Evolutionary conservation across 1,140 invertebrate species (phyloP).

Genomic region (Bombus waltoni): DNA sequence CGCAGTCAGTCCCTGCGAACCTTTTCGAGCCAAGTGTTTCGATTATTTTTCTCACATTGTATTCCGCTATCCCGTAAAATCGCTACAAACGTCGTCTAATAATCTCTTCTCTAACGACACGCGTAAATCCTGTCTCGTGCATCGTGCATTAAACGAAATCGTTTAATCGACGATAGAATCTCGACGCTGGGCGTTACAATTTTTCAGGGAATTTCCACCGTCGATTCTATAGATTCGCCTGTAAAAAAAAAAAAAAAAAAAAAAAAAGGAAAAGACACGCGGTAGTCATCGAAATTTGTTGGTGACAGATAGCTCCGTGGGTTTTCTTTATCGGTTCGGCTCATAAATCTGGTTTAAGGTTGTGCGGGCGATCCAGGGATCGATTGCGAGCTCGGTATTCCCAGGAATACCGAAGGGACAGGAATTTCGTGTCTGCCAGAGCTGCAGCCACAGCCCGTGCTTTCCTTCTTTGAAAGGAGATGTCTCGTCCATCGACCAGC

Average conservation of each 20-base stretch:
- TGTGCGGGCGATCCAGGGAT: background rate
- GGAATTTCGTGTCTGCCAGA: background rate
- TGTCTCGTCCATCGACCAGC: background rate
- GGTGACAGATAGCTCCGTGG: background rate
- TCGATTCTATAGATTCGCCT: background rate
- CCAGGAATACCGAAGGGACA: background rate
- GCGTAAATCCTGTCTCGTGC: too few species aligned
- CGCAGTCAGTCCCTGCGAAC: too few species aligned
- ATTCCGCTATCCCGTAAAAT: too few species aligned
- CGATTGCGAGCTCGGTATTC: background rate
- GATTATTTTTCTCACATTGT: too few species aligned
- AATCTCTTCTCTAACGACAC: too few species aligned
- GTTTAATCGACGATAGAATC: background rate
- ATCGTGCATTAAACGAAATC: background rate
- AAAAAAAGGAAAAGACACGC: too few species aligned
- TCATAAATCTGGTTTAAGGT: conserved; percentile 16
- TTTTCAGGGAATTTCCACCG: background rate
- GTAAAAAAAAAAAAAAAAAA: background rate
- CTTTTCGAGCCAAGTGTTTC: too few species aligned
- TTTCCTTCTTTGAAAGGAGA: background rate
- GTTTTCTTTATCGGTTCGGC: background rate
- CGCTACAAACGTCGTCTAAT: too few species aligned
- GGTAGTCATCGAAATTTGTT: background rate
- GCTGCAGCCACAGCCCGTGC: background rate
- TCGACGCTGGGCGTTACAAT: too few species aligned